Conservation (phyloP, 2,113 vertebrate genomes). For the Tursiops truncatus region DNA sequence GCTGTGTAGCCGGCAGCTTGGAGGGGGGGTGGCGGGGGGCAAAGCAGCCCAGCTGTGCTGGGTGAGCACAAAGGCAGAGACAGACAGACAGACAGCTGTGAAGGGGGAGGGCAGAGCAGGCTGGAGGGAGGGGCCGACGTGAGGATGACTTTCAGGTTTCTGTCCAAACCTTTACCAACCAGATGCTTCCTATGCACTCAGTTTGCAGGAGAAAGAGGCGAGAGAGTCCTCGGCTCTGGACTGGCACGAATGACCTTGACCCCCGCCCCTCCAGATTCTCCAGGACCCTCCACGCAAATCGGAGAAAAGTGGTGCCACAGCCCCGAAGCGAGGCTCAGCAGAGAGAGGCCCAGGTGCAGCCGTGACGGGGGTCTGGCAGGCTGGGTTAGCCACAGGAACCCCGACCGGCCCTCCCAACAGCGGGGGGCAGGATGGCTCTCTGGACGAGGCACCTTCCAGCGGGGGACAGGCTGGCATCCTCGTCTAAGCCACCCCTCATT, state of each 20-base stretch:
- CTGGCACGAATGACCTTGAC: not conserved
- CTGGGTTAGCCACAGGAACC: not conserved
- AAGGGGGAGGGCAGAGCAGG: not conserved
- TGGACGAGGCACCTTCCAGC: not conserved
- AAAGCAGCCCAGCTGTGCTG: not conserved
- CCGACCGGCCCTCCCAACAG: not conserved
- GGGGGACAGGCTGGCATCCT: not conserved
- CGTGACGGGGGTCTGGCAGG: not conserved
- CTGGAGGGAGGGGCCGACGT: too few species aligned
- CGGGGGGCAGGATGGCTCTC: not conserved
- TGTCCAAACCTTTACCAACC: not conserved
- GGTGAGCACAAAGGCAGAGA: too few species aligned
- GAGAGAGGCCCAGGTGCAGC: not conserved
- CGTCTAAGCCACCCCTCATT: not conserved
- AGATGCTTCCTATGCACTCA: not conserved
- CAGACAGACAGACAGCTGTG: not conserved
- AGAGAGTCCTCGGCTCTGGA: not conserved
- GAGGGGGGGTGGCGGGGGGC: not conserved
- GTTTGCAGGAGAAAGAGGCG: not conserved
- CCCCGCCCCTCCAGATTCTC: not conserved
- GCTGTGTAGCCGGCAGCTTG: accelerated
- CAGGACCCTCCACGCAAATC: not conserved
- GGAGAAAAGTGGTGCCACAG: not conserved
- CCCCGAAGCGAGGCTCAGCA: not conserved
- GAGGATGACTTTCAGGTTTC: not conserved